A percentile compares a stretch with the other conserved stretches of the same genome.
These are phyloP conservation scores for Mastomys coucha DNA, from an alignment of 2,113 vertebrate genomes.

Conservation along the genomic window DNA sequence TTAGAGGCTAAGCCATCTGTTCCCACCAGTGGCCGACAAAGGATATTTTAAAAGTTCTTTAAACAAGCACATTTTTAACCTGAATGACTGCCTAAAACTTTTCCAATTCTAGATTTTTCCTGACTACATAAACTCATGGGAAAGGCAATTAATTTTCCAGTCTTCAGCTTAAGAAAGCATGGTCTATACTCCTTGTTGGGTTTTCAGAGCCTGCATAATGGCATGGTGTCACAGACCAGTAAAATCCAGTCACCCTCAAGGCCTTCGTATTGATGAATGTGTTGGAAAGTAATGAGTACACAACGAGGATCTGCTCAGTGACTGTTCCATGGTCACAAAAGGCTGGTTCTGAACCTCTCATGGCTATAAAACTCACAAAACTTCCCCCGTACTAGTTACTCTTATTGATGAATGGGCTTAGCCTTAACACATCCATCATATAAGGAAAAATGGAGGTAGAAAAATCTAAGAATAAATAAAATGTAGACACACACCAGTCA, in stretches of 20 bases:
- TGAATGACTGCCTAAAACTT: background rate
- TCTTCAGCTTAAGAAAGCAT: background rate
- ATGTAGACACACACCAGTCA: background rate
- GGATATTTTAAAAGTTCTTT: background rate
- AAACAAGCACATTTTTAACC: background rate
- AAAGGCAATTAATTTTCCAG: slow-evolving; percentile 9
- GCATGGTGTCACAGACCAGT: background rate
- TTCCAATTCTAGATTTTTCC: background rate
- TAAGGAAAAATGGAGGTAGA: background rate
- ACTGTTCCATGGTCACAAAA: slow-evolving; percentile 57
- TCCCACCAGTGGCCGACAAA: background rate
- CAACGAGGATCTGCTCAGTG: slow-evolving; percentile 5
- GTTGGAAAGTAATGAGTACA: slow-evolving; percentile 56
- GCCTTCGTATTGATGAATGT: slow-evolving; percentile 52
- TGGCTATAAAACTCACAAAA: slow-evolving; percentile 69
- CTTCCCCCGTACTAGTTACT: slow-evolving; percentile 55
- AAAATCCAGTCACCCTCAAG: slow-evolving; percentile 25
- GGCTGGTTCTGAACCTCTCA: slow-evolving; percentile 59
- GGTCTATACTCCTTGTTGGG: background rate
- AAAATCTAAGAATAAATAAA: slow-evolving; percentile 45
- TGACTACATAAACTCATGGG: slow-evolving; percentile 7
- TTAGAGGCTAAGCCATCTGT: background rate
- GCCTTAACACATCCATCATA: slow-evolving; percentile 36
- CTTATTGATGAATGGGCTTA: slow-evolving; percentile 22
- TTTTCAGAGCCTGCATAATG: background rate